Percentiles rank a stretch among this genome's conserved stretches.
phyloP scores from a whole-genome alignment of 1,140 invertebrate genomes.

The Atta texana region DNA sequence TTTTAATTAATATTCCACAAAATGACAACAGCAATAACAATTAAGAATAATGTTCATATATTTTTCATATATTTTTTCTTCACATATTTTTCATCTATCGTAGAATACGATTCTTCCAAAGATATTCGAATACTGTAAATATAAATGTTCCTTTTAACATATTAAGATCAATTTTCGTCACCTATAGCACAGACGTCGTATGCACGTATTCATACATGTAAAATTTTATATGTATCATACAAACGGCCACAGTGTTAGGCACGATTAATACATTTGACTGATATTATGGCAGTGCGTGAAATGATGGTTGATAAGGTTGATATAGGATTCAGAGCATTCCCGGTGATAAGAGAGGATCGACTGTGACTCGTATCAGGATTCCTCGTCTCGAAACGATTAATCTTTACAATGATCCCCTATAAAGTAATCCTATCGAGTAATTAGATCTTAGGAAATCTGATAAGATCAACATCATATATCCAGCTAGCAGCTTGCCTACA shows the following conservation, averaged over 20 bases:
- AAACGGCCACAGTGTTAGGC: slow-evolving; percentile 19
- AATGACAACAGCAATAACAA: neutral
- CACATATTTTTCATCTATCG: neutral
- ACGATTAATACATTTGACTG: slow-evolving; percentile 54
- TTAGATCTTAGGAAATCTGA: slow-evolving; percentile 49
- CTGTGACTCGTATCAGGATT: slow-evolving; percentile 45
- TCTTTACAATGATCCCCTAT: slow-evolving; percentile 37
- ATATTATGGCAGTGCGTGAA: slow-evolving; percentile 46
- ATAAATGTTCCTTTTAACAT: slow-evolving; percentile 14
- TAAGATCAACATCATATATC: slow-evolving; percentile 32
- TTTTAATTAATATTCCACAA: neutral
- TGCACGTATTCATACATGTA: neutral
- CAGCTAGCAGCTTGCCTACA: slow-evolving; percentile 20
- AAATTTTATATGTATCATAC: slow-evolving; percentile 30
- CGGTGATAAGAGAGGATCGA: slow-evolving; percentile 59
- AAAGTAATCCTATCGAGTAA: slow-evolving; percentile 54
- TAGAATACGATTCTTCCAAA: neutral
- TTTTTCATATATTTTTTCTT: neutral
- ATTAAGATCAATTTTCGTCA: neutral
- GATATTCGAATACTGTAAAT: neutral
- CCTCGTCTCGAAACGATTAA: slow-evolving; percentile 57
- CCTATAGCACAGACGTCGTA: neutral
- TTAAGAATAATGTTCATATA: neutral
- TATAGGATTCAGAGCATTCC: slow-evolving; percentile 39
- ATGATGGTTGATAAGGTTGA: slow-evolving; percentile 62